phyloP scores from a whole-genome alignment of 2,888 invertebrate genomes.

The Merodon equestris region DNA sequence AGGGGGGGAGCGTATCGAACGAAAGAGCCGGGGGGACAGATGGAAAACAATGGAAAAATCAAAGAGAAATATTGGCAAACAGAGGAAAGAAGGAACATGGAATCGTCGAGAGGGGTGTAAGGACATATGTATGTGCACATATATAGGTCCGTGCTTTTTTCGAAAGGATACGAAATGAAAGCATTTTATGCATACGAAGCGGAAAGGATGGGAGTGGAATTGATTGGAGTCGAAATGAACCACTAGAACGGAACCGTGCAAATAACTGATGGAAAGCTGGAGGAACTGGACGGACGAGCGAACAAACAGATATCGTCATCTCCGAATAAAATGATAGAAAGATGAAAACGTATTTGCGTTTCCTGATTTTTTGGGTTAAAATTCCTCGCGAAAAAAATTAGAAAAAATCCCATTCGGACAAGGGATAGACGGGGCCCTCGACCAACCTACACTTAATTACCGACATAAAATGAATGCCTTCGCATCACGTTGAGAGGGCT shows the following conservation, averaged over 20 bases:
- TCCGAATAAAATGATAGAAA: too few species aligned
- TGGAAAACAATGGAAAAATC: conserved; percentile 53
- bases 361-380: too few species aligned
- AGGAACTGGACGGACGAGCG: too few species aligned
- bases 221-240: conserved; percentile 48
- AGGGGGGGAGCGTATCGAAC: neutral
- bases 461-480: conserved; percentile 54
- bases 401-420: too few species aligned
- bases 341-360: too few species aligned
- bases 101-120: too few species aligned
- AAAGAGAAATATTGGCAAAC: conserved; percentile 36
- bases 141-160: too few species aligned
- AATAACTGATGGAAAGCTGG: conserved; percentile 40
- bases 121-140: too few species aligned
- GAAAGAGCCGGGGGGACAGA: too few species aligned
- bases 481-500: conserved; percentile 43
- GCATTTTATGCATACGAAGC: conserved; percentile 34
- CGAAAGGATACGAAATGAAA: conserved; percentile 9
- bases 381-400: too few species aligned
- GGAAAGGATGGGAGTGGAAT: conserved; percentile 18
- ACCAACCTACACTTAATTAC: conserved; percentile 51
- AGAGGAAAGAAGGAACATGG: neutral
- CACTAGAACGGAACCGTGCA: conserved; percentile 26
- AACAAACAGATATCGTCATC: too few species aligned
- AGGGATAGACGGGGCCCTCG: too few species aligned